Base-by-base conservation (phyloP, 1,140 invertebrate species). In the Atopsyche davidsoni region DNA sequence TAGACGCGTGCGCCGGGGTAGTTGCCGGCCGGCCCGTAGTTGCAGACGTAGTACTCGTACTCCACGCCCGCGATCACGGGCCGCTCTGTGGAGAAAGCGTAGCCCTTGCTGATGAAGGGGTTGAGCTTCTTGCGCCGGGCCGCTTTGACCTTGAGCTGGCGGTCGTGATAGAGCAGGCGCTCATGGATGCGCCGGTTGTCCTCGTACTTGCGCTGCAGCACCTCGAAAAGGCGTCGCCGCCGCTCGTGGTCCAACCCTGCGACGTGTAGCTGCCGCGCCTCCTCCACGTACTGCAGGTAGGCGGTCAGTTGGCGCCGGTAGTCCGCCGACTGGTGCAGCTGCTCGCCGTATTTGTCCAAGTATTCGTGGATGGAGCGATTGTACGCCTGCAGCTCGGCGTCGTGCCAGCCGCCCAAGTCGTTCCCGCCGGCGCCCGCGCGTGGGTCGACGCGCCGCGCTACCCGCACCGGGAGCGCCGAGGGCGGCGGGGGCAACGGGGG, bases 11-110 rank as follows among this genome's bases (percentile, higher is more conserved):
- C 42, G 7, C 48, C 51, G 1, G 47, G 47, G 39, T 31, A 58
- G 46, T 73, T 72, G 32, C 70, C 72, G 17, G 59, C 40, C 7
- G 73, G 69, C 10, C 65, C 69, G 50, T 75, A 75, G 48, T 75
- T 71, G 41, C 72, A 75, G 4, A 70, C 55, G 14, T 58, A 58
- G 22, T 58, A 53, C 14, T 58, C 55, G 24, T 50, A 55, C 7
- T 63, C 46, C 3, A 48, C 32, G 9, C 46, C 51, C 16, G 51
- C 19, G 4, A 46, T 44, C 22, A 59, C 25, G 6, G 44, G 35
- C 34, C 57, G 45, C 2, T 40, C 14, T 0, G 16, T 53, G 4
- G 51, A 40, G 40, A 50, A 54, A 34, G 4, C 2, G 28, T 55
- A 53, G 11, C 32, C 22, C 19, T 42, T 53, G 16, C 36, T 46